Conservation (phyloP, 2,888 invertebrate species). For the Gibbula magus region DNA sequence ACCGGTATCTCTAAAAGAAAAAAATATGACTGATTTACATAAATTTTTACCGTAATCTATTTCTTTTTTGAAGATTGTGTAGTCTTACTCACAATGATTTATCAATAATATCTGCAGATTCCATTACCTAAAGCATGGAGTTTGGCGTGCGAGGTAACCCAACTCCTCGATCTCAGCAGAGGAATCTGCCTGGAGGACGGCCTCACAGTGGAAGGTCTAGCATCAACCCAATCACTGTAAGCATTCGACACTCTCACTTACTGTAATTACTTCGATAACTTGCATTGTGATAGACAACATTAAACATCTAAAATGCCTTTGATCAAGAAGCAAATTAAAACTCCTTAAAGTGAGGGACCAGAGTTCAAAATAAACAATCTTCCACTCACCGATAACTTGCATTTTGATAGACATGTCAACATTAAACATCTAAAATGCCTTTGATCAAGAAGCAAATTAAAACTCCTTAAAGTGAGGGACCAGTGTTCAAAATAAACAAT, state of each 20-base stretch:
- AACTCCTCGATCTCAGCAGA: constrained; percentile 46
- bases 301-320: neutral
- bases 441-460: too few relatives aligned
- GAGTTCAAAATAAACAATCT: too few relatives aligned
- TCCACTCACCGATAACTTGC: neutral
- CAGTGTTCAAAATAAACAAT: too few relatives aligned
- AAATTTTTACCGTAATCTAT: neutral
- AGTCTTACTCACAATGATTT: neutral
- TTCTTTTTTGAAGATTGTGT: neutral
- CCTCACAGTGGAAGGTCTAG: constrained; percentile 51
- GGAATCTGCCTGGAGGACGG: constrained; percentile 43
- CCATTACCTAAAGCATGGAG: constrained; percentile 39
- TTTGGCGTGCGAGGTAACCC: constrained; percentile 54
- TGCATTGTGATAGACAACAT: neutral
- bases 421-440: neutral
- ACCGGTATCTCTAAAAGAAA: too few relatives aligned
- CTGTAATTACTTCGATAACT: neutral
- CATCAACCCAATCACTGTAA: constrained; percentile 67
- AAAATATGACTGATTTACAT: too few relatives aligned
- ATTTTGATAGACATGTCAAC: neutral
- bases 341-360: too few relatives aligned
- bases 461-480: too few relatives aligned
- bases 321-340: too few relatives aligned
- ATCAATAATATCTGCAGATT: neutral
- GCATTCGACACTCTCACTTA: neutral